Evolutionary conservation across 2,797 vertebrate species (phyloP).

Genomic region (Cheirogaleus major): DNA sequence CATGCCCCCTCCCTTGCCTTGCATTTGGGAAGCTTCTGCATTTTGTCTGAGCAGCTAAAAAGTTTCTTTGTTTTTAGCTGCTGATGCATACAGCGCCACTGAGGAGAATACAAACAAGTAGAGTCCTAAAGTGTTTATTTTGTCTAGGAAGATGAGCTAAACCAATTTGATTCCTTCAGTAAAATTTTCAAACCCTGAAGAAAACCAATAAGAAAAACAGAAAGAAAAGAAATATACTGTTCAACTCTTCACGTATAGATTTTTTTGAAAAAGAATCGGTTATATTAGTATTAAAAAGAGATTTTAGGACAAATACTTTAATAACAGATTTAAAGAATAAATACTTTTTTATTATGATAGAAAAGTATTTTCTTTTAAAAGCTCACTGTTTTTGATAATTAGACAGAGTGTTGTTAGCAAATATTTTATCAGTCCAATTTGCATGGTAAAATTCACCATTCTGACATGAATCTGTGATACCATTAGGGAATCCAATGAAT

Average conservation of each 20-base stretch:
- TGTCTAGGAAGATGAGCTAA: conserved; percentile 89
- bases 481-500: neutral
- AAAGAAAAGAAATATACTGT: conserved; percentile 26
- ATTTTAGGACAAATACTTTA: neutral
- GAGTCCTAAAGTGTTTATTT: conserved; percentile 94
- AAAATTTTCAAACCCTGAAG: conserved; percentile 84
- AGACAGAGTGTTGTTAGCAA: neutral
- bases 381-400: neutral
- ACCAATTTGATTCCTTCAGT: conserved; percentile 83
- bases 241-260: neutral
- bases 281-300: neutral
- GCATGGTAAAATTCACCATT: neutral
- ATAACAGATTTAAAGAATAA: neutral
- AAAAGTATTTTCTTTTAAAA: conserved; percentile 11
- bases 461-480: neutral
- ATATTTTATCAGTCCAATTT: neutral
- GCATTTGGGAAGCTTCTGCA: conserved; percentile 91
- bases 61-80: conserved; percentile 99
- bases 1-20: conserved; percentile 59
- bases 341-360: neutral
- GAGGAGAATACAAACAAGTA: conserved; percentile 94
- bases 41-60: conserved; percentile 92
- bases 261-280: neutral
- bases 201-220: conserved; percentile 50
- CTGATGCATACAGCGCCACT: conserved; percentile 92